Evolutionary conservation across 2,797 vertebrate genomes (phyloP).

Genomic region (Neostethus bicornis): DNA sequence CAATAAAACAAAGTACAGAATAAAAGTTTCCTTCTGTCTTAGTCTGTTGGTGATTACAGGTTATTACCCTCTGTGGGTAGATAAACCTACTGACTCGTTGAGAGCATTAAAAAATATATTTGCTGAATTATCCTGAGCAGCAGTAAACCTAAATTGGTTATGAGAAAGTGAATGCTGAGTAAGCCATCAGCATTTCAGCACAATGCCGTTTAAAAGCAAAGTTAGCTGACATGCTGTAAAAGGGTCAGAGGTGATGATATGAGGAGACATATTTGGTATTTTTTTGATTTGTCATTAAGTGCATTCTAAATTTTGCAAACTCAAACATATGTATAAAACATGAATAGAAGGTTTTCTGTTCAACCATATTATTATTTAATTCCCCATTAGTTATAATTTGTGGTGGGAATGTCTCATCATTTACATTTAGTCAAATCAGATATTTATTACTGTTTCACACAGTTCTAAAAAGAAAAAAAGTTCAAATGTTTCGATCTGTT

Average conservation of each 20-base stretch:
- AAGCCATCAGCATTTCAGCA: conserved; percentile 63
- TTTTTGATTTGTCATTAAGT: conserved; percentile 1
- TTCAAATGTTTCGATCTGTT: no score
- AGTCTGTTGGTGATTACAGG: conserved; percentile 20
- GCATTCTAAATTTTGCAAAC: no score
- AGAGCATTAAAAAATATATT: conserved; percentile 28
- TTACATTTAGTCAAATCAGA: conserved; percentile 5
- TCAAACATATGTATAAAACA: no score
- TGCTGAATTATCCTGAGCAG: conserved; percentile 62
- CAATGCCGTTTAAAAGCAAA: conserved; percentile 60
- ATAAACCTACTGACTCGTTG: conserved; percentile 39
- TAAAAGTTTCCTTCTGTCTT: conserved; percentile 16
- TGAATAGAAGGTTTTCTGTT: not conserved
- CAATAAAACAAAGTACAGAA: conserved; percentile 8
- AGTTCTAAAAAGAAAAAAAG: no score
- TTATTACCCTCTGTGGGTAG: conserved; percentile 23
- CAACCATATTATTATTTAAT: conserved; percentile 13
- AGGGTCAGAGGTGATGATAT: conserved; percentile 16
- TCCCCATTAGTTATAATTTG: conserved; percentile 29
- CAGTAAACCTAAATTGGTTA: conserved; percentile 67
- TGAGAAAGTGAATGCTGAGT: conserved; percentile 68
- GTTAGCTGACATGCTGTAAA: conserved; percentile 28
- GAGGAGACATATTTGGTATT: not conserved
- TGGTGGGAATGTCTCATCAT: conserved; percentile 23
- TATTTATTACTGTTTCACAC: conserved; percentile 7